phyloP scores from a whole-genome alignment of 2,797 vertebrate species.

The Alectoris magna region DNA sequence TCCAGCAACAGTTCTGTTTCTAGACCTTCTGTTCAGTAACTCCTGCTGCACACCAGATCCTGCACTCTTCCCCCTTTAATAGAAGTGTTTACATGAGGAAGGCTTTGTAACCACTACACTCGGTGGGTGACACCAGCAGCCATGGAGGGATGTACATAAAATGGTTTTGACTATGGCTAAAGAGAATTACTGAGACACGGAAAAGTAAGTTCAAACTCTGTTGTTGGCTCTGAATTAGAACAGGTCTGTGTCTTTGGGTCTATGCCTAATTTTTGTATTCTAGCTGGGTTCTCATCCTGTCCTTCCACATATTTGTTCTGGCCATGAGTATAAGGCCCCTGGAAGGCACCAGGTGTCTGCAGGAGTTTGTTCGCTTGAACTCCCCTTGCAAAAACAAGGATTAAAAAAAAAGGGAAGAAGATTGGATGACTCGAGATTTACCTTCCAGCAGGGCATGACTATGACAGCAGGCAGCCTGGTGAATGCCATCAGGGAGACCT shows the following conservation, averaged over 20 bases:
- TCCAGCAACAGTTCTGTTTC: not conserved
- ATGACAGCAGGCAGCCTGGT: not conserved
- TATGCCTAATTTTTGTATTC: not conserved
- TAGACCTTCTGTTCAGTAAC: not conserved
- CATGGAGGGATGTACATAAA: not conserved
- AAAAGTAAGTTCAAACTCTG: not conserved
- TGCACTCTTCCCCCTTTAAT: not conserved
- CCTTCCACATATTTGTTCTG: constrained; percentile 17
- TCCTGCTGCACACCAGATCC: not conserved
- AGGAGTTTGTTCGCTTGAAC: constrained; percentile 26
- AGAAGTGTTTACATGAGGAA: not conserved
- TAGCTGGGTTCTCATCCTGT: constrained; percentile 15
- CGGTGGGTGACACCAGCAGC: not conserved
- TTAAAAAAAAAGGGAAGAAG: constrained; percentile 5
- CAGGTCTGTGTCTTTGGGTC: not conserved
- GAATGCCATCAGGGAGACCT: not conserved
- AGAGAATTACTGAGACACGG: not conserved
- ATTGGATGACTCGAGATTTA: constrained; percentile 16
- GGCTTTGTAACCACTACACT: not conserved
- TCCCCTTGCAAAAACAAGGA: constrained; percentile 42
- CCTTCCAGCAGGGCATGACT: constrained; percentile 43
- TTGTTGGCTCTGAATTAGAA: not conserved
- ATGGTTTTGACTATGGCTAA: not conserved
- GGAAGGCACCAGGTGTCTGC: constrained; percentile 50
- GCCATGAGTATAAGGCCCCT: constrained; percentile 13